Conservation (phyloP, 2,888 invertebrate genomes). For the Entomobrya multifasciata region DNA sequence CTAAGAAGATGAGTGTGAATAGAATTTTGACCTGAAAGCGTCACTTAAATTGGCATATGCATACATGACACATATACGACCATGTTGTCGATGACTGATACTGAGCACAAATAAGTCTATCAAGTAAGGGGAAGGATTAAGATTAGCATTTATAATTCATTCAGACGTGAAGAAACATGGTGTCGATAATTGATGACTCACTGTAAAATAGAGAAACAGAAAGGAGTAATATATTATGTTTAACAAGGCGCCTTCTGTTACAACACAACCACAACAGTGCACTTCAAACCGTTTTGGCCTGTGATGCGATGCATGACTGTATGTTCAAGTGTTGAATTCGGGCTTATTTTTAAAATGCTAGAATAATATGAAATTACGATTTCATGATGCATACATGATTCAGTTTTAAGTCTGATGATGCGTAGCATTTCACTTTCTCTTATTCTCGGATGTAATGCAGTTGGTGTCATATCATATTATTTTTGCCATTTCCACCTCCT, state of each 20-base stretch:
- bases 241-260: neutral
- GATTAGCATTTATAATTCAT: constrained; percentile 45
- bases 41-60: too few relatives aligned
- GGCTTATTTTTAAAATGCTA: too few relatives aligned
- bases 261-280: neutral
- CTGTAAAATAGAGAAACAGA: constrained; percentile 28
- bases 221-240: too few relatives aligned
- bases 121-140: constrained; percentile 39
- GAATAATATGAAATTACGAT: too few relatives aligned
- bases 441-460: constrained; percentile 5
- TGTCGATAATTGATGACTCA: constrained; percentile 63
- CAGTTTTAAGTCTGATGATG: neutral
- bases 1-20: neutral
- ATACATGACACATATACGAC: too few relatives aligned
- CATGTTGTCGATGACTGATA: too few relatives aligned
- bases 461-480: neutral
- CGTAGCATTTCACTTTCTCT: constrained; percentile 21
- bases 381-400: too few relatives aligned
- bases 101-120: too few relatives aligned
- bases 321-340: too few relatives aligned
- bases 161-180: constrained; percentile 9
- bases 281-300: neutral
- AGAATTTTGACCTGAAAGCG: constrained; percentile 31
- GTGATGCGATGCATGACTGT: too few relatives aligned
- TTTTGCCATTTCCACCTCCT: constrained; percentile 20